phyloP scores from a whole-genome alignment of 2,888 invertebrate genomes.

The Phortica okadai region DNA sequence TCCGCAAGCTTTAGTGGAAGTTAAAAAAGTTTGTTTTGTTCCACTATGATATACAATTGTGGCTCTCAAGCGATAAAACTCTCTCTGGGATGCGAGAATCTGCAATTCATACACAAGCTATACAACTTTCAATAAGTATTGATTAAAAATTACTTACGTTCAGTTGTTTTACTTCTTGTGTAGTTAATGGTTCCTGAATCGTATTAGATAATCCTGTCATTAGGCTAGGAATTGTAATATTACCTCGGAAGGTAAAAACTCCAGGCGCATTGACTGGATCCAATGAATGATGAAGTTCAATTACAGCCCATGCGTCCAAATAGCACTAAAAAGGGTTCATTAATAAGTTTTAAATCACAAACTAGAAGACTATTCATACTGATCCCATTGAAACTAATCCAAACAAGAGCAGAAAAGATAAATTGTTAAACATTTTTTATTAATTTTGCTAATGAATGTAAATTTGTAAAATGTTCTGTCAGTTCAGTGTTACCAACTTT shows the following conservation, averaged over 20 bases:
- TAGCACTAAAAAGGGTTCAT: not conserved
- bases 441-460: no score
- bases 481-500: no score
- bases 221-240: conserved; percentile 84
- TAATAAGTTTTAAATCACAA: no score
- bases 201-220: conserved; percentile 81
- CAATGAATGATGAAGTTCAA: conserved; percentile 84
- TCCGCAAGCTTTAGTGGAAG: conserved; percentile 88
- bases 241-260: conserved; percentile 82
- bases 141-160: conserved; percentile 75
- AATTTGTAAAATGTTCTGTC: no score
- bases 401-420: no score
- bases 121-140: not conserved
- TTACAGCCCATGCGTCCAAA: conserved; percentile 83
- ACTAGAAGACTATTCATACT: no score
- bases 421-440: no score
- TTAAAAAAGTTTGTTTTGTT: conserved; percentile 82
- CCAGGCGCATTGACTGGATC: conserved; percentile 76
- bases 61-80: conserved; percentile 86
- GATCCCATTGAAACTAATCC: no score
- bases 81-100: conserved; percentile 82
- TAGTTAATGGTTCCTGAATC: conserved; percentile 80
- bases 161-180: conserved; percentile 79
- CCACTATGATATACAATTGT: conserved; percentile 83
- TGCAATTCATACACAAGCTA: conserved; percentile 60